phyloP scores from a whole-genome alignment of 2,888 invertebrate genomes.

The Platerodrilus igneus region DNA sequence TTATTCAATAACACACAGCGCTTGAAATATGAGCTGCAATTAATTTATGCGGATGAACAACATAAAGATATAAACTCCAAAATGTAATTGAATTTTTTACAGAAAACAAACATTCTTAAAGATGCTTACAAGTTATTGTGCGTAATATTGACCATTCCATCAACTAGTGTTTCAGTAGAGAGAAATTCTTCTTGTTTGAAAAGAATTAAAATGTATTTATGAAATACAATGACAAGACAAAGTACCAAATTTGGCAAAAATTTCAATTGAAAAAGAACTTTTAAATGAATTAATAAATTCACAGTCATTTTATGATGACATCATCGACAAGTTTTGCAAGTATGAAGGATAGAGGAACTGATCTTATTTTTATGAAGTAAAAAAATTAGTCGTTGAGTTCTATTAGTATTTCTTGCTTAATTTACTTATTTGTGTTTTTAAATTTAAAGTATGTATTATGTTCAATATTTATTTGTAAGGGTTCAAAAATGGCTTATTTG shows the following conservation, averaged over 20 bases:
- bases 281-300: slow-evolving; percentile 15
- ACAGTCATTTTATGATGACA: slow-evolving; percentile 24
- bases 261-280: slow-evolving; percentile 24
- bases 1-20: slow-evolving; percentile 2
- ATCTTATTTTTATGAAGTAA: too few relatives aligned
- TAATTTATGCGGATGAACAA: slow-evolving; percentile 8
- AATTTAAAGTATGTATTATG: too few relatives aligned
- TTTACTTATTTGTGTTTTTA: too few relatives aligned
- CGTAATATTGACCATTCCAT: slow-evolving; percentile 19
- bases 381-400: too few relatives aligned
- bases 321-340: slow-evolving; percentile 26
- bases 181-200: slow-evolving; percentile 16
- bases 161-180: slow-evolving; percentile 15
- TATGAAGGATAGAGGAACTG: slow-evolving; percentile 21
- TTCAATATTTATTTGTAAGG: too few relatives aligned
- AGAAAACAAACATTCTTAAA: slow-evolving; percentile 10
- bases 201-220: slow-evolving; percentile 19
- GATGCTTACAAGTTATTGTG: slow-evolving; percentile 19
- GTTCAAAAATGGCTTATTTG: too few relatives aligned
- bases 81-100: not conserved
- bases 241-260: slow-evolving; percentile 13
- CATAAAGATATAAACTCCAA: not conserved
- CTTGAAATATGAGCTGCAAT: slow-evolving; percentile 10
- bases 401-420: too few relatives aligned
- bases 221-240: slow-evolving; percentile 15